Evolutionary conservation across 2,797 vertebrate species (phyloP).

Genomic region (Cryptoblepharus egeriae): DNA sequence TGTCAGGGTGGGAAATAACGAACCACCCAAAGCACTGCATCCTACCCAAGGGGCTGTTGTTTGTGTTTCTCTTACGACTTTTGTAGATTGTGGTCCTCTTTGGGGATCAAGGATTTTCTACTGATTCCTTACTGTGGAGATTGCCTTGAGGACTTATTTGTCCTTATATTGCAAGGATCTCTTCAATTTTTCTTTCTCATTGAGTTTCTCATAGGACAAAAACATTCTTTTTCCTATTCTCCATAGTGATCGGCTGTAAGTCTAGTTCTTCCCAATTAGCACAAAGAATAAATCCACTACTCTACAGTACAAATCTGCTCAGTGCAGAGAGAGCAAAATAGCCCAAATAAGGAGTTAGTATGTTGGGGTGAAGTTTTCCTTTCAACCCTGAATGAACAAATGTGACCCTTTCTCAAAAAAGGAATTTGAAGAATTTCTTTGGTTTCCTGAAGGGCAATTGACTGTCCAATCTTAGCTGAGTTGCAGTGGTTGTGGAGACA

Average conservation of each 20-base stretch:
- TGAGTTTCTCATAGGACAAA: neutral
- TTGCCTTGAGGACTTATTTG: no score
- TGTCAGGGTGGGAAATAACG: no score
- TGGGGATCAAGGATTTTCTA: no score
- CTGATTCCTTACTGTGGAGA: no score
- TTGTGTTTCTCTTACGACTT: no score
- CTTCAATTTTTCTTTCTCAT: neutral
- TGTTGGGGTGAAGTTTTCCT: conserved; percentile 10
- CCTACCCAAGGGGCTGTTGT: no score
- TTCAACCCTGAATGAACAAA: conserved; percentile 22
- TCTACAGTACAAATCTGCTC: neutral
- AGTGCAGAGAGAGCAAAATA: neutral
- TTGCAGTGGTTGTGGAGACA: neutral
- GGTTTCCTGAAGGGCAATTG: conserved; percentile 40
- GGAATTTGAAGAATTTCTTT: conserved; percentile 55
- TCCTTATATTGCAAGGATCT: neutral
- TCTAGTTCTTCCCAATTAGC: conserved; percentile 10
- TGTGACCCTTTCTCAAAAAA: conserved; percentile 22
- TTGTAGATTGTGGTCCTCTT: no score
- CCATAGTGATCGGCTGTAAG: neutral
- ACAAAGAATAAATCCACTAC: neutral
- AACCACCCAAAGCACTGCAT: no score
- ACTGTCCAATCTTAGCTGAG: conserved; percentile 1
- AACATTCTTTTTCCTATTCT: neutral
- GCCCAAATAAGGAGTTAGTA: neutral